Conservation (phyloP, 2,113 vertebrate genomes). For the Burhinus bistriatus region DNA sequence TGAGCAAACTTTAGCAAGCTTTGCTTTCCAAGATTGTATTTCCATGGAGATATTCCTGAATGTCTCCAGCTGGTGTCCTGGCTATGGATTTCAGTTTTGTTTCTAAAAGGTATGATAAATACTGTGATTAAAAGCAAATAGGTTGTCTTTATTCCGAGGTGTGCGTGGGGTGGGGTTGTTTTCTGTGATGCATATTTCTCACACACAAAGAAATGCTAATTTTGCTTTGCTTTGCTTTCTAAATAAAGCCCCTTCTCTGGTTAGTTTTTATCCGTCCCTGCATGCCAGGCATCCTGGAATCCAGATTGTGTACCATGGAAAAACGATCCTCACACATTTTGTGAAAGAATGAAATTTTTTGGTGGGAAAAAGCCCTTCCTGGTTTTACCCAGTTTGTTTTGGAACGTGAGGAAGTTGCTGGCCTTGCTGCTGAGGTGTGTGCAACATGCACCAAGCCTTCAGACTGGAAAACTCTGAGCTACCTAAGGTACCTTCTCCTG, state of each 20-base stretch:
- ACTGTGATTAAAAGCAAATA: neutral
- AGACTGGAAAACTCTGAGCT: neutral
- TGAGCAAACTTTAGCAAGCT: neutral
- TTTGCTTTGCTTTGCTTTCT: neutral
- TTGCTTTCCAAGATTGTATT: conserved; percentile 23
- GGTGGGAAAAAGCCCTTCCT: neutral
- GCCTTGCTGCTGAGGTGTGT: neutral
- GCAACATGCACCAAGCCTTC: neutral
- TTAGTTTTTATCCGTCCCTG: neutral
- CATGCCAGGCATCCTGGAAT: neutral
- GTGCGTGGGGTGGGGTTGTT: fast-evolving
- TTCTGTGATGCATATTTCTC: neutral
- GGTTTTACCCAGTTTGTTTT: neutral
- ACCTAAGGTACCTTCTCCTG: neutral
- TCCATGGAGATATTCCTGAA: conserved; percentile 49
- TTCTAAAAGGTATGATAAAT: neutral
- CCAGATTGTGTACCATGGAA: neutral
- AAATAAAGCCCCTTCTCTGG: neutral
- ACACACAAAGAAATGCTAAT: neutral
- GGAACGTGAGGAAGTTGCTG: neutral
- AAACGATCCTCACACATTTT: neutral
- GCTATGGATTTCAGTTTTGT: neutral
- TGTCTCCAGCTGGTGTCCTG: neutral
- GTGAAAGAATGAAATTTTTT: neutral
- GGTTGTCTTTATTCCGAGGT: neutral